phyloP scores from a whole-genome alignment of 2,888 invertebrate genomes.

The Noctua janthina region DNA sequence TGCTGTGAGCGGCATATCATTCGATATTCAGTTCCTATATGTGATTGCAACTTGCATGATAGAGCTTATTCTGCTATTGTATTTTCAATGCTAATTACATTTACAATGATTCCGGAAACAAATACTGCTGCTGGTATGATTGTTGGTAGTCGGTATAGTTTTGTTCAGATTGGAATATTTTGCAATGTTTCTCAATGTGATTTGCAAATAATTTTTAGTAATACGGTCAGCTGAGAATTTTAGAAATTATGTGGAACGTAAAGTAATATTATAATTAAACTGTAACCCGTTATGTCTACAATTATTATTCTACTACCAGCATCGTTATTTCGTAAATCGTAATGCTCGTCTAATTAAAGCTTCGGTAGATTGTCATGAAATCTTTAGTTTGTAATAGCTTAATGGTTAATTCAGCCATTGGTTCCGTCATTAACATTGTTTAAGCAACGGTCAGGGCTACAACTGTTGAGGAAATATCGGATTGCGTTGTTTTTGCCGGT shows the following conservation, averaged over 20 bases:
- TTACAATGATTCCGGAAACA: constrained; percentile 42
- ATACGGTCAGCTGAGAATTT: constrained; percentile 24
- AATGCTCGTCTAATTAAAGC: constrained; percentile 28
- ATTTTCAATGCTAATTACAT: constrained; percentile 51
- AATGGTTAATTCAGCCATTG: constrained; percentile 71
- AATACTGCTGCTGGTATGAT: constrained; percentile 10
- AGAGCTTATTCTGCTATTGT: constrained; percentile 41
- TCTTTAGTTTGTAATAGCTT: constrained; percentile 52
- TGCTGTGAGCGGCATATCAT: constrained; percentile 34
- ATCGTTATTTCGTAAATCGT: constrained; percentile 39
- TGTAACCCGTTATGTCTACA: constrained; percentile 12
- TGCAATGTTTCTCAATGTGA: constrained; percentile 13
- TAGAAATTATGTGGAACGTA: constrained; percentile 17
- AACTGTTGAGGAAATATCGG: constrained; percentile 66
- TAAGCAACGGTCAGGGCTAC: constrained; percentile 72
- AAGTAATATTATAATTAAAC: constrained; percentile 1
- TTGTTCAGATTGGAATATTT: constrained; percentile 13
- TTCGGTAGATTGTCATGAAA: constrained; percentile 42
- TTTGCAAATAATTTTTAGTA: constrained; percentile 26
- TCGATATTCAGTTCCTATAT: constrained; percentile 46
- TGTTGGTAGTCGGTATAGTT: constrained; percentile 20
- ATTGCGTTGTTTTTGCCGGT: constrained; percentile 49
- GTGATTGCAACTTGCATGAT: constrained; percentile 44
- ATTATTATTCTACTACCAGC: constrained; percentile 1
- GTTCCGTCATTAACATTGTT: constrained; percentile 60